Evolutionary conservation across 2,888 invertebrate species (phyloP), one percentile per base, ranked within the genome.

Genomic region (Camptogramma bilineatum): DNA sequence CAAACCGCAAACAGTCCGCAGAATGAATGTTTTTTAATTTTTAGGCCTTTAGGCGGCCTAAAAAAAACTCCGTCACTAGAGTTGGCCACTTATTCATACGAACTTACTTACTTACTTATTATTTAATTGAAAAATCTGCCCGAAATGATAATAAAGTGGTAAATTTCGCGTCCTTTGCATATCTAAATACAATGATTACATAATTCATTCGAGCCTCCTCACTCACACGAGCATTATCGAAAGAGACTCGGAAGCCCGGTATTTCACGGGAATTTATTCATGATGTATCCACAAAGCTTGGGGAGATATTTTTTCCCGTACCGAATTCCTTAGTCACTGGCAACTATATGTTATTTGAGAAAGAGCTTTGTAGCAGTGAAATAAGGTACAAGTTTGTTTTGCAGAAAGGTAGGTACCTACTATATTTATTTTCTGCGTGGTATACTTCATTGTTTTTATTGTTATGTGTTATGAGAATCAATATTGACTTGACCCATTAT

Each of bases 261-360:
- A 64, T 71, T 59, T 56, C n/a, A n/a, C 31, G 52, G 60, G 68
- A 72, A 72, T 70, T 72, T 72, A 72, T 72, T 72, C 72, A 70
- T 72, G 69, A 69, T 70, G 70, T 72, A 70, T 69, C 68, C 64
- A 18, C 59, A 70, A 64, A 65, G 70, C 64, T 44, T 51, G 57
- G 57, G 67, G 62, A 64, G 69, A 69, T 66, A 69, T 70, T 67
- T 70, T 70, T 69, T 70, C 57, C 28, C 54, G 19, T 50, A 46
- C 53, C 62, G 34, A 13, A 39, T 21, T 52, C 42, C 24, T 64
- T 1, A 16, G 48, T 52, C 60, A 60, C 64, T 64, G 13, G 9
- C 1, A 17, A 7, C 1, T 18, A 16, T 13, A 2, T 28, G 13
- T 31, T 21, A n/a, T 19, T 18, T 8, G 1, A 19, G 44, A 52